Conservation (phyloP, 1,140 invertebrate species). For the Colletes latitarsis region DNA sequence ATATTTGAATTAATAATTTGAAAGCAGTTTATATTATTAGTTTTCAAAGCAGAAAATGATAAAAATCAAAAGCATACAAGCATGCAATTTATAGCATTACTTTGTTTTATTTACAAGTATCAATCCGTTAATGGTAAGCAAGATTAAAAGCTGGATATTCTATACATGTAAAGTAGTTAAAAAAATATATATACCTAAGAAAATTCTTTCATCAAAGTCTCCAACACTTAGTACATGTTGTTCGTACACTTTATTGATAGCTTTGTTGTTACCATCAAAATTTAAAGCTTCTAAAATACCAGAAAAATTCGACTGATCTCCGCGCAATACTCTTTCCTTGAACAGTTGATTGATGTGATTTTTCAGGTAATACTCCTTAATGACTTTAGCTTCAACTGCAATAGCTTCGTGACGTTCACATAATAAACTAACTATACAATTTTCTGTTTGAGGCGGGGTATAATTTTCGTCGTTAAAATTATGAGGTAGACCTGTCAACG, state of each 20-base stretch:
- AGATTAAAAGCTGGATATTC: neutral
- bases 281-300: conserved; percentile 87
- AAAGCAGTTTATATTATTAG: neutral
- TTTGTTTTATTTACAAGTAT: conserved; percentile 29
- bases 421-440: conserved; percentile 92
- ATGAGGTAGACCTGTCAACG: conserved; percentile 85
- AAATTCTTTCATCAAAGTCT: conserved; percentile 98
- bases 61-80: conserved; percentile 29
- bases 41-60: conserved; percentile 39
- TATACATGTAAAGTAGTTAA: conserved; percentile 10
- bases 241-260: conserved; percentile 94
- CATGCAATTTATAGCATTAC: conserved; percentile 18
- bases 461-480: conserved; percentile 87
- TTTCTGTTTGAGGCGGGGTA: conserved; percentile 83
- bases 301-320: conserved; percentile 84
- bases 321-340: conserved; percentile 87
- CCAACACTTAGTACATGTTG: conserved; percentile 94
- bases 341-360: conserved; percentile 91
- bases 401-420: conserved; percentile 92
- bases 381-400: conserved; percentile 92
- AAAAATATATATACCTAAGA: conserved; percentile 85
- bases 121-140: conserved; percentile 24
- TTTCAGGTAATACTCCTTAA: conserved; percentile 95
- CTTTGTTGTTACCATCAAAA: conserved; percentile 92
- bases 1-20: conserved; percentile 6